Evolutionary conservation across 64 coral and sea anemone genomes (phyloP).

Genomic region (Montipora capricornis): DNA sequence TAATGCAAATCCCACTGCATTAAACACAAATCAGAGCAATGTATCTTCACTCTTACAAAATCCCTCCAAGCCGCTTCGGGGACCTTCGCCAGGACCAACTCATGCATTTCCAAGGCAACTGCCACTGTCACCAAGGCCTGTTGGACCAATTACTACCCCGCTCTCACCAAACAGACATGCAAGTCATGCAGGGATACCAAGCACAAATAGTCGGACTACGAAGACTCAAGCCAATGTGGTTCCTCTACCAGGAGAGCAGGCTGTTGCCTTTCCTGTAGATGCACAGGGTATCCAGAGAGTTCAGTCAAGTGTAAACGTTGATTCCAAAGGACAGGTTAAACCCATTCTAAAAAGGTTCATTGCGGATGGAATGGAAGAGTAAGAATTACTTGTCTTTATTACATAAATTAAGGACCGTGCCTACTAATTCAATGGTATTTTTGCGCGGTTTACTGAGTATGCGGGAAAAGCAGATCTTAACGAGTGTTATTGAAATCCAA

Average conservation of each 20-base stretch:
- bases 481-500: too few species aligned
- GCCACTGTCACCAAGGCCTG: background rate
- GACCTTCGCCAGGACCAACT: background rate
- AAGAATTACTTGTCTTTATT: constrained; percentile 32
- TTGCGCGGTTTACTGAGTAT: too few species aligned
- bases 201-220: background rate
- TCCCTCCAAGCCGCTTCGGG: background rate
- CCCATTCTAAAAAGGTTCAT: constrained; percentile 76
- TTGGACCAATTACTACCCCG: background rate
- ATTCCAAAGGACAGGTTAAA: constrained; percentile 22
- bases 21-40: background rate
- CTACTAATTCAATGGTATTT: too few species aligned
- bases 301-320: background rate
- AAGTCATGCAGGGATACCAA: background rate
- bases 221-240: background rate
- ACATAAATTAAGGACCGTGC: too few species aligned
- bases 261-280: background rate
- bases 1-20: background rate
- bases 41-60: background rate
- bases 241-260: background rate
- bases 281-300: background rate
- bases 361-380: constrained; percentile 88
- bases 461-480: too few species aligned
- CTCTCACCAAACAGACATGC: background rate
- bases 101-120: background rate